Conservation (phyloP, 2,797 vertebrate genomes). For the Salarias fasciatus region DNA sequence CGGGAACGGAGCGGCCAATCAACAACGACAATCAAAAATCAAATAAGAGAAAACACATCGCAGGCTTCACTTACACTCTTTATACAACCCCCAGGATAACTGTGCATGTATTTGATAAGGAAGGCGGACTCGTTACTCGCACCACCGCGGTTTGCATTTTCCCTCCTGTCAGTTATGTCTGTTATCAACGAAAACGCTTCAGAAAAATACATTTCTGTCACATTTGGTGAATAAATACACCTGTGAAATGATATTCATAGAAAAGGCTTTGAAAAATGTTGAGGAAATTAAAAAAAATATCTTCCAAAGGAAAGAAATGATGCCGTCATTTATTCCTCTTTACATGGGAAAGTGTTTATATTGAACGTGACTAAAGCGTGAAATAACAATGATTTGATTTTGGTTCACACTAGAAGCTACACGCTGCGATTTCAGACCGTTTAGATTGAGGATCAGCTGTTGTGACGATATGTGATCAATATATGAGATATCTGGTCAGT, state of each 20-base stretch:
- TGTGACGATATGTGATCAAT: too few species aligned
- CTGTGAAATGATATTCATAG: background rate
- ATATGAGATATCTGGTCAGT: too few species aligned
- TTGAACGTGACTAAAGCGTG: too few species aligned
- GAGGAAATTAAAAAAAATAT: too few species aligned
- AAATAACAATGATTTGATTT: too few species aligned
- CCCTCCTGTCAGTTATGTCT: slow-evolving; percentile 6
- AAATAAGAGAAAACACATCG: slow-evolving; percentile 29
- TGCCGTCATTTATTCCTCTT: too few species aligned
- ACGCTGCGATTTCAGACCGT: too few species aligned
- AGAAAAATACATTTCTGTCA: slow-evolving; percentile 10
- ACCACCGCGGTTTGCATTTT: slow-evolving; percentile 1
- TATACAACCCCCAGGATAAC: slow-evolving; percentile 10
- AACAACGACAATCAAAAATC: slow-evolving; percentile 45
- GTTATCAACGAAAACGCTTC: background rate
- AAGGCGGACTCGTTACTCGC: slow-evolving; percentile 28
- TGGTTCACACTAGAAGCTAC: too few species aligned
- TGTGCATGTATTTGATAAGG: slow-evolving; percentile 5
- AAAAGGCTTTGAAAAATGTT: too few species aligned
- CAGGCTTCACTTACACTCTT: slow-evolving; percentile 1
- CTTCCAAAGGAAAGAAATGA: too few species aligned
- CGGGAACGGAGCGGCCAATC: slow-evolving; percentile 48
- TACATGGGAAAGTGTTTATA: too few species aligned
- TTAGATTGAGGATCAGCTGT: too few species aligned
- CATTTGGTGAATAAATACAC: background rate